Base-by-base conservation (phyloP, 30 jellyfish, hydroid and myxozoan genomes). In the Pseudorhiza aurosa region DNA sequence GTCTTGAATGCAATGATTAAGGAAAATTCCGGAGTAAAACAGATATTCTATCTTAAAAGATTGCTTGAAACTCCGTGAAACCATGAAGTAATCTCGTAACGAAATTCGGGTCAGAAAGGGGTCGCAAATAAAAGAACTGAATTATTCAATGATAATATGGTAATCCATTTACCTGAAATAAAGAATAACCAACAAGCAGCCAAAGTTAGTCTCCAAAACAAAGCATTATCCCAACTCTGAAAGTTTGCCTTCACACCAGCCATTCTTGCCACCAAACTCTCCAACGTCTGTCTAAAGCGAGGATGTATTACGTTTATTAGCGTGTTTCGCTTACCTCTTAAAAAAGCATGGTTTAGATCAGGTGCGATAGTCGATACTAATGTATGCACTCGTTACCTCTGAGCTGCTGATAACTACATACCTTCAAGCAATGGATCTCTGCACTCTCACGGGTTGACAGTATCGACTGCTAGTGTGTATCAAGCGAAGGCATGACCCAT, bases 1-100 rank as follows among this genome's bases (percentile, higher is more conserved):
- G n/a, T n/a, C n/a, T n/a, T n/a, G n/a, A n/a, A n/a, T n/a, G n/a
- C n/a, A n/a, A n/a, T n/a, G n/a, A n/a, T n/a, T n/a, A n/a, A n/a
- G n/a, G n/a, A n/a, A n/a, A n/a, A n/a, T n/a, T n/a, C n/a, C n/a
- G n/a, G n/a, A n/a, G n/a, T n/a, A n/a, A n/a, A n/a, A n/a, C n/a
- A n/a, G n/a, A n/a, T n/a, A n/a, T n/a, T n/a, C n/a, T n/a, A n/a
- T n/a, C n/a, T n/a, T n/a, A n/a, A n/a, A n/a, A 53, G 24, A 18
- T 53, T 19, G 22, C 24, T 9, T 21, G 67, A 53, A 53, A 18
- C 67, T 53, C 67, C 67, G 36, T 53, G 67, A 53, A 53, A 36
- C 67, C 67, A 53, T 18, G 14, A 19, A 10, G 35, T 53, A 53
- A 53, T 53, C 67, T 36, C 24, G 19, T 2, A 53, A 53, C 36